Evolutionary conservation across 2,888 invertebrate species (phyloP).

Genomic region (Ophion obscuratus): DNA sequence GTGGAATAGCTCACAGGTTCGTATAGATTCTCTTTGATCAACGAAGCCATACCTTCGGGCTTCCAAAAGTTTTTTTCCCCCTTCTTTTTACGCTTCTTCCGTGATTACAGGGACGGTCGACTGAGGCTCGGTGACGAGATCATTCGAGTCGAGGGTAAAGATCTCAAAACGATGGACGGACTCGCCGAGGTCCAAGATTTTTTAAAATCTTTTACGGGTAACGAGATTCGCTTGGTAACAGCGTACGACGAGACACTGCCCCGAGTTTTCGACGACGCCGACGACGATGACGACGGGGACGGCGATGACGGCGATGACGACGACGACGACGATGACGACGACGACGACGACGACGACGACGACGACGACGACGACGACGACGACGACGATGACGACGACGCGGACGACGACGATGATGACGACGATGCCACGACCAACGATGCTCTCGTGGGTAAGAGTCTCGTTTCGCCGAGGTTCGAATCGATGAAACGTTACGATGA

Average conservation of each 20-base stretch:
- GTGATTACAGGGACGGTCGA: conserved; percentile 89
- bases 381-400: neutral
- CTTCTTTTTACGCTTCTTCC: conserved; percentile 3
- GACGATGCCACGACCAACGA: neutral
- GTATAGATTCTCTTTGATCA: conserved; percentile 54
- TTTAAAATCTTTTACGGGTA: conserved; percentile 79
- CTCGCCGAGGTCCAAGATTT: conserved; percentile 82
- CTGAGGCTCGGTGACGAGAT: conserved; percentile 95
- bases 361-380: neutral
- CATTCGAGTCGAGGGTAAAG: conserved; percentile 93
- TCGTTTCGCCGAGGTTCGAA: conserved; percentile 74
- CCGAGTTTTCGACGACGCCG: conserved; percentile 76
- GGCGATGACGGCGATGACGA: conserved; percentile 68
- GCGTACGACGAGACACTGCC: conserved; percentile 82
- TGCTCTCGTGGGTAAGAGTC: conserved; percentile 65
- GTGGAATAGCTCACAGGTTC: conserved; percentile 85
- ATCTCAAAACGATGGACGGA: conserved; percentile 88
- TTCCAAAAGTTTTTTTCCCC: conserved; percentile 1
- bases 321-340: neutral
- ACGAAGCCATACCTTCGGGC: neutral
- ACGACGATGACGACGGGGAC: conserved; percentile 71
- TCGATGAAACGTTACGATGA: conserved; percentile 40
- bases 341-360: neutral
- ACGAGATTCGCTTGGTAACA: conserved; percentile 78
- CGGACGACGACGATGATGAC: neutral